These are phyloP conservation scores for Melanotaenia duboulayi DNA, from an alignment of 2,113 vertebrate genomes.

Conservation along the genomic window DNA sequence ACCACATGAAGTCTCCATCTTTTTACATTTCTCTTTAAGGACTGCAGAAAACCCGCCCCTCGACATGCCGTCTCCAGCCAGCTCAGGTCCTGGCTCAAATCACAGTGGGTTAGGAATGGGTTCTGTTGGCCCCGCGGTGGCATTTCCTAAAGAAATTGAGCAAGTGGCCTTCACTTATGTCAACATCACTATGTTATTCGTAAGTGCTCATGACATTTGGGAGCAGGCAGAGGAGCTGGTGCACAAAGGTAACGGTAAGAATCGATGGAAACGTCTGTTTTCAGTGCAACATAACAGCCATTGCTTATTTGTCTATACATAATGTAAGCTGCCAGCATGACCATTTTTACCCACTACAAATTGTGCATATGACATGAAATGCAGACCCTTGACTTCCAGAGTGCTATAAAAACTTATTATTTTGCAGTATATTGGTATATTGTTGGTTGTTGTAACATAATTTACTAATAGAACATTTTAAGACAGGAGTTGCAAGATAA, in stretches of 20 bases:
- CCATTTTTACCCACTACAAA: too few relatives aligned
- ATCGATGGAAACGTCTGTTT: not conserved
- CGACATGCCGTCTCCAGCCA: conserved; percentile 85
- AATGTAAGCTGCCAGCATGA: too few relatives aligned
- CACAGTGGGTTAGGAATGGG: conserved; percentile 49
- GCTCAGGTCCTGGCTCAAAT: conserved; percentile 77
- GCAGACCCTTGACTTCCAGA: too few relatives aligned
- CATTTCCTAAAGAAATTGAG: conserved; percentile 85
- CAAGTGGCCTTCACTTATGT: conserved; percentile 89
- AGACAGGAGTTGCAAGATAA: too few relatives aligned
- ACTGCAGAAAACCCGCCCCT: conserved; percentile 85
- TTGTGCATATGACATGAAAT: too few relatives aligned
- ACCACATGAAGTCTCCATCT: not conserved
- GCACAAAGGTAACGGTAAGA: conserved; percentile 87
- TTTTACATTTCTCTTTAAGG: conserved; percentile 68
- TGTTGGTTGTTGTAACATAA: too few relatives aligned
- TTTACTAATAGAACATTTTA: too few relatives aligned
- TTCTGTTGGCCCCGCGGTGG: conserved; percentile 65
- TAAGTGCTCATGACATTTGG: conserved; percentile 91
- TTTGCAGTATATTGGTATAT: too few relatives aligned
- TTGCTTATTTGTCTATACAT: too few relatives aligned
- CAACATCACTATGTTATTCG: conserved; percentile 89
- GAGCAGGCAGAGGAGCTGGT: conserved; percentile 89
- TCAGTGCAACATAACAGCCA: too few relatives aligned
- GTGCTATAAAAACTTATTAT: too few relatives aligned